Evolutionary conservation across 2,888 invertebrate species (phyloP).

Genomic region (Steinernema hermaphroditum): DNA sequence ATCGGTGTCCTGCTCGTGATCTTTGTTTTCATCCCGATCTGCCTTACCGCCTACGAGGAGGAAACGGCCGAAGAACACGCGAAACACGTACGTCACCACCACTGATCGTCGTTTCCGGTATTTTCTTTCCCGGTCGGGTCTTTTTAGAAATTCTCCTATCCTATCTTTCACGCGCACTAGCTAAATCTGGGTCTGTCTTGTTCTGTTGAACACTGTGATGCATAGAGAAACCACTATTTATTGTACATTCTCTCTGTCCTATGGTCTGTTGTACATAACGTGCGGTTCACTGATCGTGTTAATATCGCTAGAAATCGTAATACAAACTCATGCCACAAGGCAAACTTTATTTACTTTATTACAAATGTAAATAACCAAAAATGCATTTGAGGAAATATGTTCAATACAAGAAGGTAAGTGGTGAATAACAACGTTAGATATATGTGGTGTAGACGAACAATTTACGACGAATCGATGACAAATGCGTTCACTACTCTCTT

Average conservation of each 20-base stretch:
- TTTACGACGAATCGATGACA: background rate
- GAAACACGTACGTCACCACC: constrained; percentile 39
- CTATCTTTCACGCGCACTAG: background rate
- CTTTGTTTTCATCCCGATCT: constrained; percentile 59
- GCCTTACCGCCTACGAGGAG: constrained; percentile 61
- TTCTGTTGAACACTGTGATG: constrained; percentile 9
- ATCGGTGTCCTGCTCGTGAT: constrained; percentile 56
- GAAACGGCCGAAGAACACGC: constrained; percentile 50
- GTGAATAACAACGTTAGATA: background rate
- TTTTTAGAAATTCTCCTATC: background rate
- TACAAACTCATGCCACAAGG: too few relatives aligned
- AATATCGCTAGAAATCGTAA: too few relatives aligned
- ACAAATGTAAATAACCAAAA: too few relatives aligned
- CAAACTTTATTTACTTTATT: too few relatives aligned
- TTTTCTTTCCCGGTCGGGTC: constrained; percentile 15
- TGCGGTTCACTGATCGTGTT: too few relatives aligned
- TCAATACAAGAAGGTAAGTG: background rate
- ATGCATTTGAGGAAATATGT: background rate
- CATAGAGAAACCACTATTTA: constrained; percentile 6
- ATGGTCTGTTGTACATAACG: background rate
- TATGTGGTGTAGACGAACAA: background rate
- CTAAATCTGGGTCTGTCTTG: constrained; percentile 8
- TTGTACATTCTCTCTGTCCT: constrained; percentile 6
- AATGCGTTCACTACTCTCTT: background rate
- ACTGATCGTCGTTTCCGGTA: constrained; percentile 17